A percentile compares a stretch with the other conserved stretches of the same genome.
phyloP scores from a whole-genome alignment of 2,888 invertebrate genomes.

The Noctua janthina region DNA sequence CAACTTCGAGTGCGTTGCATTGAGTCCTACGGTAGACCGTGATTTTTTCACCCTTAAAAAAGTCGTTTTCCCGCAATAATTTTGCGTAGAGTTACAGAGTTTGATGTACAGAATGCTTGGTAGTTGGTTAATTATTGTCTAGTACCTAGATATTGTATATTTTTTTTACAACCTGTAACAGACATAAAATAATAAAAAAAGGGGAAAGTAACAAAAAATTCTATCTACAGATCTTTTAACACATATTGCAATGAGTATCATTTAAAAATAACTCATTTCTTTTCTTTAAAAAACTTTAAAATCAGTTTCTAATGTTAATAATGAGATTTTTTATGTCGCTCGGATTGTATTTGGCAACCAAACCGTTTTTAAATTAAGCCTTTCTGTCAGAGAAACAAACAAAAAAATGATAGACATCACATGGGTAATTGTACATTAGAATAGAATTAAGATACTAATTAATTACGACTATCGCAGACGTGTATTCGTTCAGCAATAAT shows the following conservation, averaged over 20 bases:
- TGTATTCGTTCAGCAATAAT: constrained; percentile 71
- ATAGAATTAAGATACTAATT: constrained; percentile 31
- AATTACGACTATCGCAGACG: constrained; percentile 37
- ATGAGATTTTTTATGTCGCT: constrained; percentile 32
- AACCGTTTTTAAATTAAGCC: constrained; percentile 25
- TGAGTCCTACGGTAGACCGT: too few species aligned
- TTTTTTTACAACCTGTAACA: background rate
- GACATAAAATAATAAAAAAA: background rate
- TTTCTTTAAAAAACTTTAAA: constrained; percentile 17
- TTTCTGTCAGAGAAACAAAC: constrained; percentile 47
- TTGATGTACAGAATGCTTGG: too few species aligned
- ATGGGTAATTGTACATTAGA: constrained; percentile 33
- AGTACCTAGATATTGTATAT: too few species aligned
- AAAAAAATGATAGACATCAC: constrained; percentile 52
- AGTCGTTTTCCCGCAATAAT: too few species aligned
- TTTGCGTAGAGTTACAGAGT: too few species aligned
- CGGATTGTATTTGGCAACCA: constrained; percentile 52
- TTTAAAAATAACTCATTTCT: constrained; percentile 28
- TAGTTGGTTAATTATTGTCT: background rate
- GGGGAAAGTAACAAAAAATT: background rate
- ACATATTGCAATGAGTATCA: constrained; percentile 1
- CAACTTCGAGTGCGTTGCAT: too few species aligned
- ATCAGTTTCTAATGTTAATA: constrained; percentile 47
- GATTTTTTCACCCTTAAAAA: too few species aligned
- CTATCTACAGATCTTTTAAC: background rate